Evolutionary conservation across 2,888 invertebrate species (phyloP).

Genomic region (Agrotis segetum): DNA sequence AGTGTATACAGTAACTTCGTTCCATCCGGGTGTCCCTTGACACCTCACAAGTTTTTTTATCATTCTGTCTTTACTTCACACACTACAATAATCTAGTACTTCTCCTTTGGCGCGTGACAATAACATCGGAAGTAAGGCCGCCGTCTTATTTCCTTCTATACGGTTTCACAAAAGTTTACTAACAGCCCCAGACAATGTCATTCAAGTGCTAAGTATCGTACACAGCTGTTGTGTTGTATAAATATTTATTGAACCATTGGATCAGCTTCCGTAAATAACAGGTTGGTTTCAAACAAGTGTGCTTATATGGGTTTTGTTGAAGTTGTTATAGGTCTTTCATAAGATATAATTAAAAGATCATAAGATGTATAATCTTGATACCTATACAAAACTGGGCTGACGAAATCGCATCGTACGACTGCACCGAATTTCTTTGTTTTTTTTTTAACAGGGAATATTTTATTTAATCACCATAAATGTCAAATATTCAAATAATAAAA

Average conservation of each 20-base stretch:
- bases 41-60: too few relatives aligned
- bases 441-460: too few relatives aligned
- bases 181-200: background rate
- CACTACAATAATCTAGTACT: background rate
- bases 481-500: background rate
- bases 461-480: too few relatives aligned
- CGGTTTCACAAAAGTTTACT: background rate
- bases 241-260: background rate
- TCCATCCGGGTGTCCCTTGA: too few relatives aligned
- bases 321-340: background rate
- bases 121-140: background rate
- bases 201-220: background rate
- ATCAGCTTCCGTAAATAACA: background rate
- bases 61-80: background rate
- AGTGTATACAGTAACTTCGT: too few relatives aligned
- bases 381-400: too few relatives aligned
- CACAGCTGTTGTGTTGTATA: background rate
- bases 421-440: too few relatives aligned
- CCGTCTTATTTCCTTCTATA: background rate
- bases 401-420: too few relatives aligned
- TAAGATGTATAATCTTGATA: too few relatives aligned
- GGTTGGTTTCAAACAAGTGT: background rate
- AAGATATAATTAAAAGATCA: too few relatives aligned
- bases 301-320: background rate
- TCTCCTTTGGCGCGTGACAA: background rate